A percentile compares a stretch with the other conserved stretches of the same genome.
phyloP scores from a whole-genome alignment of 2,888 invertebrate species.

The Acanthoscelides obtectus region DNA sequence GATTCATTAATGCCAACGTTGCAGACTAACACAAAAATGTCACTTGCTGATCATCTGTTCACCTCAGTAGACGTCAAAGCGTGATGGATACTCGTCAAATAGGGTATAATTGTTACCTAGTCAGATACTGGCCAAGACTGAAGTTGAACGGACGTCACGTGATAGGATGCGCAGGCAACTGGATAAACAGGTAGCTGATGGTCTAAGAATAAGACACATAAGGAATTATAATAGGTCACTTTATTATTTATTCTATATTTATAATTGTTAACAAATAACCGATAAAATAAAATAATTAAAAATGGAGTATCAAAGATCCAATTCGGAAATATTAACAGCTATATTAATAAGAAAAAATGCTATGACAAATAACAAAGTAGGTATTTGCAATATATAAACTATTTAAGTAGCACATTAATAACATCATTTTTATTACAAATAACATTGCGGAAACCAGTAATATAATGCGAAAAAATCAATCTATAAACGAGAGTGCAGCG shows the following conservation, averaged over 20 bases:
- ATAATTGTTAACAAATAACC: conserved; percentile 36
- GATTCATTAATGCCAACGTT: too few relatives aligned
- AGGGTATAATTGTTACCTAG: too few relatives aligned
- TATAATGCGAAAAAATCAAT: conserved; percentile 5
- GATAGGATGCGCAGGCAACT: too few relatives aligned
- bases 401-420: conserved; percentile 38
- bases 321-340: conserved; percentile 33
- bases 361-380: conserved; percentile 31
- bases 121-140: too few relatives aligned
- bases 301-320: conserved; percentile 25
- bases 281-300: conserved; percentile 31
- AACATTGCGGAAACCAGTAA: conserved; percentile 19
- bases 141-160: too few relatives aligned
- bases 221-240: conserved; percentile 16
- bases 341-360: conserved; percentile 33
- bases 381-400: conserved; percentile 34
- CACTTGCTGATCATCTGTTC: too few relatives aligned
- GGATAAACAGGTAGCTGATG: too few relatives aligned
- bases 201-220: neutral
- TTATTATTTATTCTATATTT: conserved; percentile 35
- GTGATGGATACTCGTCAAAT: too few relatives aligned
- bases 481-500: conserved; percentile 4
- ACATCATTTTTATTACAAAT: conserved; percentile 27
- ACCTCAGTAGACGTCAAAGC: too few relatives aligned
- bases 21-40: too few relatives aligned